A percentile compares a stretch with the other conserved stretches of the same genome.
phyloP scores from a whole-genome alignment of 1,140 invertebrate species.

The Penaeus japonicus region DNA sequence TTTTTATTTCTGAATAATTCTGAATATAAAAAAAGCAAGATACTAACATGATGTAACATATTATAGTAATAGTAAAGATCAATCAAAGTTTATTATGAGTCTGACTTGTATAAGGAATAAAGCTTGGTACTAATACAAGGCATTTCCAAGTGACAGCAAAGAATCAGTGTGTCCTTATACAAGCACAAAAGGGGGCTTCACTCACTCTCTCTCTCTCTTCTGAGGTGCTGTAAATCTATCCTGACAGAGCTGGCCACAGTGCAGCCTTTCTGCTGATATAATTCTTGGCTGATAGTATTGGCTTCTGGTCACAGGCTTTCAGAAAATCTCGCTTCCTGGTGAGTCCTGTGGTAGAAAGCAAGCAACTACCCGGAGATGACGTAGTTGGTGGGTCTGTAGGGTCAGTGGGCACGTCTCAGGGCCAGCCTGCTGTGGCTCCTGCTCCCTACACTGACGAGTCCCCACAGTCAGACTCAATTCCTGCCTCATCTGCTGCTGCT shows the following conservation, averaged over 20 bases:
- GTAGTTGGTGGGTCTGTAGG: neutral
- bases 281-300: constrained; percentile 17
- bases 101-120: no score
- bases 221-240: neutral
- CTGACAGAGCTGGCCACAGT: neutral
- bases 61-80: no score
- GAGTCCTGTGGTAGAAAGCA: constrained; percentile 74
- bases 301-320: constrained; percentile 64
- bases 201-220: no score
- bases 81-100: no score
- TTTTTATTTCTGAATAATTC: no score
- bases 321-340: constrained; percentile 83
- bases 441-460: constrained; percentile 11
- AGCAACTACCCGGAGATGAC: constrained; percentile 52
- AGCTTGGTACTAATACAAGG: no score
- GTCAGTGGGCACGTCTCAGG: neutral
- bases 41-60: no score
- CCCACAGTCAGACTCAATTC: constrained; percentile 35
- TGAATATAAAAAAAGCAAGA: no score
- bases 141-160: no score
- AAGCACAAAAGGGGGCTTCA: no score
- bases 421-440: neutral
- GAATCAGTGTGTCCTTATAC: no score
- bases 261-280: neutral
- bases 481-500: constrained; percentile 39